Evolutionary conservation across 2,888 invertebrate genomes (phyloP), one percentile per base, ranked within the genome.

Genomic region (Orchesellides sinensis): DNA sequence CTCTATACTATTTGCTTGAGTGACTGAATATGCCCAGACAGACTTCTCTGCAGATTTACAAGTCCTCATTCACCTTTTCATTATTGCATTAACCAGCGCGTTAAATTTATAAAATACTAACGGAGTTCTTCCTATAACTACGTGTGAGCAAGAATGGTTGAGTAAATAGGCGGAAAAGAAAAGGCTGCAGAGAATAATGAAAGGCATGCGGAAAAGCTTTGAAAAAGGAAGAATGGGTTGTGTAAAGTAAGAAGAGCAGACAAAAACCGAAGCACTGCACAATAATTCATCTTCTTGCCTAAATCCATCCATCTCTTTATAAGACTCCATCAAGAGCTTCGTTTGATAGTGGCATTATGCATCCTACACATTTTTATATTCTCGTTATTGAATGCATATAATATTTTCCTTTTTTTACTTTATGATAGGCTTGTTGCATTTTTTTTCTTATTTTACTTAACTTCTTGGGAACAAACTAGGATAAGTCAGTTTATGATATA

Each of bases 151-250:
- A 54, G 32, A 54, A 70, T 70, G 70, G 70, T 59, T 70, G 70
- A 70, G 56, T 45, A 27, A 70, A 56, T 70, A 27, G 49, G 70
- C 59, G 56, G 70, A 52, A 32, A 70, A 70, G 70, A 59, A 40
- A 70, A 45, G 27, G 56, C 17, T 19, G 35, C 5, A 27, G 59
- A 59, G 27, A 59, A 29, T 59, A 29, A 59, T 59, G 59, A 59
- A 59, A 59, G 59, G 27, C 25, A n/a, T 2, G 10, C 4, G 59
- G n/a, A 35, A 12, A 49, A 59, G 59, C 59, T 29, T 59, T 59
- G 59, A 59, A 29, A 25, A 29, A 29, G 27, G 27, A 59, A 52
- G 19, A 52, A 52, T 27, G 27, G 59, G 59, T 27, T 25, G n/a
- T 27, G 25, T 12, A 59, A 27, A 59, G 12, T 27, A 59, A 59